A percentile compares a stretch with the other conserved stretches of the same genome.
Conservation (phyloP, 2,797 vertebrate species). For the Sparus aurata region DNA sequence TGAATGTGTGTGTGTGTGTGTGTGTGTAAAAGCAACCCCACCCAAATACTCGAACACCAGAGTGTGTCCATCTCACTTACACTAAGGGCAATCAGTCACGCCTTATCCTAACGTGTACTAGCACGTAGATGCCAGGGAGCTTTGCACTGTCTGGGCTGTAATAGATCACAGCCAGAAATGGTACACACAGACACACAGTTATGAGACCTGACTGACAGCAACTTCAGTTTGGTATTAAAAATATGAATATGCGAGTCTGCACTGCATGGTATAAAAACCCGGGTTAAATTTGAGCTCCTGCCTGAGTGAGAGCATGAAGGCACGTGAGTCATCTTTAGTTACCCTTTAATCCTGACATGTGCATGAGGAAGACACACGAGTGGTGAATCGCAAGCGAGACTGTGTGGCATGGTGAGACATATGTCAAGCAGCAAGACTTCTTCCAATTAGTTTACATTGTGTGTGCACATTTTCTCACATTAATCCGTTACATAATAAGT, state of each 20-base stretch:
- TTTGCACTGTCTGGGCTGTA: conserved; percentile 70
- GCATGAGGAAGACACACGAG: conserved; percentile 8
- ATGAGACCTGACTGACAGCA: conserved; percentile 60
- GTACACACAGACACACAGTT: conserved; percentile 23
- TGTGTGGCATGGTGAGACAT: not conserved
- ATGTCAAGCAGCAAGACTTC: conserved; percentile 2
- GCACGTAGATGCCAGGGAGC: conserved; percentile 56
- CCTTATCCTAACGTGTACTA: conserved; percentile 54
- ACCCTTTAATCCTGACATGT: conserved; percentile 46
- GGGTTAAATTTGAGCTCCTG: conserved; percentile 57
- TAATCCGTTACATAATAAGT: conserved; percentile 41
- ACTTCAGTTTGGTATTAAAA: conserved; percentile 62
- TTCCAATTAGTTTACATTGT: not conserved
- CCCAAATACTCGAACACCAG: conserved; percentile 55
- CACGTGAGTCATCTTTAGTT: conserved; percentile 49
- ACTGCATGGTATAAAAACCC: conserved; percentile 37
- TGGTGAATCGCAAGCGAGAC: not conserved
- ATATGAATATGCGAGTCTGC: conserved; percentile 46
- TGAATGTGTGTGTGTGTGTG: conserved; percentile 37
- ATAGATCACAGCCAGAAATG: conserved; percentile 64
- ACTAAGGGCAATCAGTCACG: conserved; percentile 56
- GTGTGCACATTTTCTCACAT: not conserved
- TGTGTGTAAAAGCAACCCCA: conserved; percentile 36
- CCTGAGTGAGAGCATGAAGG: conserved; percentile 15
- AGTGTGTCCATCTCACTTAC: conserved; percentile 69